phyloP scores from a whole-genome alignment of 2,888 invertebrate species.

The Parasteatoda lunata region DNA sequence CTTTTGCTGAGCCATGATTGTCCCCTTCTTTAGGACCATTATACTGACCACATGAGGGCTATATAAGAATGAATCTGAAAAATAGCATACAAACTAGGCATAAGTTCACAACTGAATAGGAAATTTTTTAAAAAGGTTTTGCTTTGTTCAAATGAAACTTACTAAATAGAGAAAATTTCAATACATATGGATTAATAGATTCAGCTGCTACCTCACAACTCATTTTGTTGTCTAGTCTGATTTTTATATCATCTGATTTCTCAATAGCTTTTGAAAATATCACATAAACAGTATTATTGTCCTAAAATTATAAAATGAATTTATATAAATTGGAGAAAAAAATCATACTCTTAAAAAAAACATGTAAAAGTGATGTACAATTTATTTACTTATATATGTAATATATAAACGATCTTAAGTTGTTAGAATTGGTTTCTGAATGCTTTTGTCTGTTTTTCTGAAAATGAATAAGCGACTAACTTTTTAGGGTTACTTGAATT shows the following conservation, averaged over 20 bases:
- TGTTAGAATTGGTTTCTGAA: too few species aligned
- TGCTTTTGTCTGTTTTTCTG: too few species aligned
- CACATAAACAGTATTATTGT: conserved; percentile 14
- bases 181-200: conserved; percentile 36
- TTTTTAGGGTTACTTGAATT: too few species aligned
- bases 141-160: background rate
- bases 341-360: too few species aligned
- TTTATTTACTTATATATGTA: too few species aligned
- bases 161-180: conserved; percentile 32
- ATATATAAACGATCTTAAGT: too few species aligned
- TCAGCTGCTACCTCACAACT: conserved; percentile 7
- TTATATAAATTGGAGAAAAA: too few species aligned
- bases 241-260: background rate
- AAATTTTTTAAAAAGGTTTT: background rate
- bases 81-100: background rate
- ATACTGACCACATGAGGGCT: conserved; percentile 12
- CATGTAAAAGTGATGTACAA: too few species aligned
- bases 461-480: too few species aligned
- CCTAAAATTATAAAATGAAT: conserved; percentile 6
- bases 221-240: conserved; percentile 10
- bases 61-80: conserved; percentile 19
- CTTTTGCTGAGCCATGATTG: background rate
- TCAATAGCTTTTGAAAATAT: conserved; percentile 7
- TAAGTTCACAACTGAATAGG: too few species aligned
- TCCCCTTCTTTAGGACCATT: background rate